Percentiles rank a stretch among this genome's conserved stretches.
Evolutionary conservation across 2,113 vertebrate genomes (phyloP).

Genomic region (Pholis gunnellus): DNA sequence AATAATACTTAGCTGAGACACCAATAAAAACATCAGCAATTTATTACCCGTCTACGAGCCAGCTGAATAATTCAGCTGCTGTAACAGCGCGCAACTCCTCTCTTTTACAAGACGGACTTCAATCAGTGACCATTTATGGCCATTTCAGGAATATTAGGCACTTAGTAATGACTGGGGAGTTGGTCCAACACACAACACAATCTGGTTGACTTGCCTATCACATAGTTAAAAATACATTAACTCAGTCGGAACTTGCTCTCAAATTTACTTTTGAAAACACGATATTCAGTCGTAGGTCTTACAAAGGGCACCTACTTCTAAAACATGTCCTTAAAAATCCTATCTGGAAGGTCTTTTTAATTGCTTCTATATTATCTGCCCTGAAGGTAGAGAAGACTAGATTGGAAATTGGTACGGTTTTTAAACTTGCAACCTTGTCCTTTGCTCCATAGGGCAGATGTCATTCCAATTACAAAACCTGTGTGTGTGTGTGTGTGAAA

Average conservation of each 20-base stretch:
- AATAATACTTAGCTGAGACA: conserved; percentile 86
- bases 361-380: conserved; percentile 24
- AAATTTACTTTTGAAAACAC: conserved; percentile 4
- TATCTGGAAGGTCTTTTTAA: conserved; percentile 38
- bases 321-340: conserved; percentile 30
- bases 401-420: conserved; percentile 49
- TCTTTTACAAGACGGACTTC: conserved; percentile 73
- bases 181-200: conserved; percentile 16
- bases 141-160: conserved; percentile 62
- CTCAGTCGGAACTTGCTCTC: conserved; percentile 5
- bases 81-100: conserved; percentile 66
- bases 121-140: conserved; percentile 76
- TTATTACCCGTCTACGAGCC: conserved; percentile 82
- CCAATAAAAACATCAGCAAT: conserved; percentile 84
- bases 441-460: conserved; percentile 59
- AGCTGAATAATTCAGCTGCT: conserved; percentile 81
- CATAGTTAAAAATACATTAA: conserved; percentile 42
- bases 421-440: conserved; percentile 69
- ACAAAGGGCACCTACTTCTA: conserved; percentile 26
- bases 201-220: neutral
- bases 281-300: neutral
- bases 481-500: neutral
- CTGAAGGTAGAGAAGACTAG: conserved; percentile 6
- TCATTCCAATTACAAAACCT: conserved; percentile 73
- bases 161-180: conserved; percentile 32